A percentile compares a stretch with the other conserved stretches of the same genome.
Conservation (phyloP, 2,797 vertebrate genomes). For the Pseudopleuronectes americanus region DNA sequence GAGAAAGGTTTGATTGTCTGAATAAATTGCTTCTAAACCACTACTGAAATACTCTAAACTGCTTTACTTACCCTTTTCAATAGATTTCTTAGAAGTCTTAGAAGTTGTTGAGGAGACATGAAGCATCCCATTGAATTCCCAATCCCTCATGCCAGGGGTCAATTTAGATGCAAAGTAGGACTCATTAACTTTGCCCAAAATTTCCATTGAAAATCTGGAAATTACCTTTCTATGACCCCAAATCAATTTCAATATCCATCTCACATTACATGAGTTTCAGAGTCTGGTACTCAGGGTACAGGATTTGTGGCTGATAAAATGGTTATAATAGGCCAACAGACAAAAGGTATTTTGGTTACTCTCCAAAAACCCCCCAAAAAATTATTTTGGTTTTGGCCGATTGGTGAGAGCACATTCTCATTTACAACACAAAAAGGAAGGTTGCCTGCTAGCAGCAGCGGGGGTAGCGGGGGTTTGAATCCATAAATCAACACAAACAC, state of each 20-base stretch:
- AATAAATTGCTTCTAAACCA: conserved; percentile 17
- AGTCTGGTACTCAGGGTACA: background rate
- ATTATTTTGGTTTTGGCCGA: too few relatives aligned
- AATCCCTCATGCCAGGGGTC: background rate
- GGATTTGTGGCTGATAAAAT: conserved; percentile 31
- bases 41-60: background rate
- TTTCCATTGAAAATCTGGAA: conserved; percentile 17
- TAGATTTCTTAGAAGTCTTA: conserved; percentile 2
- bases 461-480: background rate
- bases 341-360: conserved; percentile 27
- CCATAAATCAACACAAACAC: conserved; percentile 15
- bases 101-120: background rate
- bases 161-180: background rate
- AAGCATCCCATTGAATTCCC: background rate
- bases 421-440: background rate
- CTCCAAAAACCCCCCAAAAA: too few relatives aligned
- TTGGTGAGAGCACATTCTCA: conserved; percentile 14
- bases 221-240: background rate
- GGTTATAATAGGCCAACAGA: conserved; percentile 21
- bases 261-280: background rate
- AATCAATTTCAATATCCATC: background rate
- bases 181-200: conserved; percentile 35
- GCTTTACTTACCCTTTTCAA: conserved; percentile 8
- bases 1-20: conserved; percentile 1
- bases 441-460: background rate